A percentile compares a stretch with the other conserved stretches of the same genome.
phyloP scores from a whole-genome alignment of 1,140 invertebrate species.

The Coptotermes formosanus region DNA sequence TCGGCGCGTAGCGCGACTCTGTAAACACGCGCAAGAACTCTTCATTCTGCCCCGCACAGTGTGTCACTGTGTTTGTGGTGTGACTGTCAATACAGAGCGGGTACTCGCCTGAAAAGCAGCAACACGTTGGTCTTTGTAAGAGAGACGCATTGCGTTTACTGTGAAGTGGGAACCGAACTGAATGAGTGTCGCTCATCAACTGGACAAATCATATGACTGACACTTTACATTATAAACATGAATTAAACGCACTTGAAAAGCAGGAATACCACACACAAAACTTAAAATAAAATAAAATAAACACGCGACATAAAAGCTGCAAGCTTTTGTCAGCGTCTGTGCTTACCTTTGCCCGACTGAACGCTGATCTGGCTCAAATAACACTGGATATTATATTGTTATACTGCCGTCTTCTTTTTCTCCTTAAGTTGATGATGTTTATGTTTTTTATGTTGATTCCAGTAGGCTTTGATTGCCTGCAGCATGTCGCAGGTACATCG shows the following conservation, averaged over 20 bases:
- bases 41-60: no score
- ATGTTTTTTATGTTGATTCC: background rate
- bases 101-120: no score
- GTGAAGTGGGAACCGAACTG: no score
- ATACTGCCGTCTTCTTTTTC: background rate
- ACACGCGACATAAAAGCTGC: background rate
- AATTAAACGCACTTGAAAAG: background rate
- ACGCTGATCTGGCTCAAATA: background rate
- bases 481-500: background rate
- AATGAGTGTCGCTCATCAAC: no score
- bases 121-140: no score
- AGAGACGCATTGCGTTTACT: no score
- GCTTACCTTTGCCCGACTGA: background rate
- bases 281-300: background rate
- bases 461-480: constrained; percentile 1
- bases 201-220: no score
- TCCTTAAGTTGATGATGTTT: background rate
- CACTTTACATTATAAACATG: background rate
- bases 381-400: background rate
- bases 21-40: no score
- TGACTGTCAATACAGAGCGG: no score
- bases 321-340: background rate
- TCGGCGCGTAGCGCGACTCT: no score
- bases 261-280: background rate
- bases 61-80: no score